Base-by-base conservation (phyloP, 92 coral and sea anemone species). In the Phymanthus crucifer region DNA sequence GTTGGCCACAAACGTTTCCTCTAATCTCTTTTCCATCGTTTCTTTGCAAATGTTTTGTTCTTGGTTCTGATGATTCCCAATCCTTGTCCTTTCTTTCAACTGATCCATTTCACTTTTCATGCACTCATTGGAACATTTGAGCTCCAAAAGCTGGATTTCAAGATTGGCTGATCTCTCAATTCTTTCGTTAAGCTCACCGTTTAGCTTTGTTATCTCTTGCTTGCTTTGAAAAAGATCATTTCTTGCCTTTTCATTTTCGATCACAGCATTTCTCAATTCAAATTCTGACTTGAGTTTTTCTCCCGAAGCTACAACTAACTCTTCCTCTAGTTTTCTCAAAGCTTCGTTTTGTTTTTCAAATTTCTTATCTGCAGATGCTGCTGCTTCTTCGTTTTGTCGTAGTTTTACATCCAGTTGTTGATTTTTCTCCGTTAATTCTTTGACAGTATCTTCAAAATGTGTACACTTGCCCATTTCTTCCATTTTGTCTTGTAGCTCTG, bases 131-230 rank as follows among this genome's bases (percentile, higher is more conserved):
- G 91, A 73, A 64, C 97, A 92, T 71, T 89, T 72, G 67, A 90
- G 77, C 72, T 92, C 97, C 91, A 92, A 82, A 26, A 92, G 87
- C 47, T 88, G 93, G 50, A 92, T 90, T 69, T 92, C 94, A 27
- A 92, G 75, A 83, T 86, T 90, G 33, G 97, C 89, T 64, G 90
- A 78, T 77, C 77, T 66, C 74, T 90, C 93, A 26, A 92, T 90
- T 75, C 87, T 92, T 26, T 92, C 97, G 76, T 90, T 85, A 17
- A 92, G 74, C n/a, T 92, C 92, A 4, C 72, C 48, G 61, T 65
- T 84, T 66, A 92, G 72, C 82, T 88, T 34, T 68, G 78, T 84
- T 64, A 89, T 76, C 31, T 92, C 97, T 21, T 88, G 85, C 72
- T 92, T 91, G 70, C 90, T 87, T 33, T 92, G 94, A 47, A 76